Percentiles rank a stretch among this genome's conserved stretches.
phyloP scores from a whole-genome alignment of 2,113 vertebrate genomes.

The Aegithalos caudatus region DNA sequence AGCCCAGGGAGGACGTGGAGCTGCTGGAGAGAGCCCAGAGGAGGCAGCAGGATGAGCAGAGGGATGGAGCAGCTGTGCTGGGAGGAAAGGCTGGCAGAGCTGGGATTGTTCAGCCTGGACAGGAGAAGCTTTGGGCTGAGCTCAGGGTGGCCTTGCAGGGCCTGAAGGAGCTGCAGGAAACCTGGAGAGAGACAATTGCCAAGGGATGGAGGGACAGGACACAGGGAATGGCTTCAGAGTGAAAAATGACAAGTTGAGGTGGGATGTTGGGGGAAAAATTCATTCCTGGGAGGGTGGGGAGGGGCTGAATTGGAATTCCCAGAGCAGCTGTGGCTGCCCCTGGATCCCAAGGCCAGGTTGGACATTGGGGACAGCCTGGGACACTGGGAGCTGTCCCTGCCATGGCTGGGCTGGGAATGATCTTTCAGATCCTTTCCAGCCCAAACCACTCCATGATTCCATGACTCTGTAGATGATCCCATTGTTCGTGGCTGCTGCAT shows the following conservation, averaged over 20 bases:
- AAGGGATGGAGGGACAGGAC: neutral
- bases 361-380: neutral
- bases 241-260: neutral
- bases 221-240: neutral
- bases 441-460: neutral
- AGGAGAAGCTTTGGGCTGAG: neutral
- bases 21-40: accelerated
- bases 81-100: neutral
- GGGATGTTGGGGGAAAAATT: neutral
- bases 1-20: neutral
- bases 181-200: neutral
- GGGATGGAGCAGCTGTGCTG: neutral
- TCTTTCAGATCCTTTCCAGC: neutral
- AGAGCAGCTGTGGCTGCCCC: neutral
- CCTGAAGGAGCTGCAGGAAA: neutral
- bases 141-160: neutral
- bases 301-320: neutral
- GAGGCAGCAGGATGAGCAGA: neutral
- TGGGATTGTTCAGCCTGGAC: neutral
- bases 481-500: neutral
- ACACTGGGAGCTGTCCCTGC: neutral
- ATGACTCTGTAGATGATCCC: neutral
- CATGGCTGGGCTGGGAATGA: neutral
- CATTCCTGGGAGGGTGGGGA: too few relatives aligned
- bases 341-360: neutral